phyloP scores from a whole-genome alignment of 1,140 invertebrate species.

The Trichomalopsis sarcophagae region DNA sequence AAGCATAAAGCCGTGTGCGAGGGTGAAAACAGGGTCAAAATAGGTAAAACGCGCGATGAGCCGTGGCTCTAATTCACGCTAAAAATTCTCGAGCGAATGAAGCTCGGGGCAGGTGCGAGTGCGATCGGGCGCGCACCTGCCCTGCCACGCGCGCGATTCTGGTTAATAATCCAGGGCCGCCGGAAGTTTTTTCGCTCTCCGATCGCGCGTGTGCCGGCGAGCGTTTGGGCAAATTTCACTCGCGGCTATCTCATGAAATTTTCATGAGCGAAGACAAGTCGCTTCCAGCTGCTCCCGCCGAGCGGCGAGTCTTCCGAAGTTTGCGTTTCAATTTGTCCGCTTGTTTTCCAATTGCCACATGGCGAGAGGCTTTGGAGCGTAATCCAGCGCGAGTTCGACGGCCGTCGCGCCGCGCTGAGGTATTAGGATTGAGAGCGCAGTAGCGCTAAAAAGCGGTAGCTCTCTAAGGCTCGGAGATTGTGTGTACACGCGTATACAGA shows the following conservation, averaged over 20 bases:
- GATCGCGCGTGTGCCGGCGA: neutral
- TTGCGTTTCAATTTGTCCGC: neutral
- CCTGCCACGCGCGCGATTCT: neutral
- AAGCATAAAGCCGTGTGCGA: neutral
- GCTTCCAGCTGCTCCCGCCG: neutral
- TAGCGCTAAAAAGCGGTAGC: neutral
- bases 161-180: conserved; percentile 19
- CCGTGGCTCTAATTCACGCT: neutral
- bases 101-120: neutral
- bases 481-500: too few relatives aligned
- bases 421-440: neutral
- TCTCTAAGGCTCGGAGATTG: too few relatives aligned
- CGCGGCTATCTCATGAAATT: conserved; percentile 28
- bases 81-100: neutral
- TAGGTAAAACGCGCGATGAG: neutral
- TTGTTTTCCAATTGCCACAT: neutral
- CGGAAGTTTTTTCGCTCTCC: conserved; percentile 23
- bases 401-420: too few relatives aligned
- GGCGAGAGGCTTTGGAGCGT: neutral
- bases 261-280: conserved; percentile 14
- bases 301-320: neutral
- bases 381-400: neutral
- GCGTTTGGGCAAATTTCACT: conserved; percentile 19
- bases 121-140: neutral
- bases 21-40: neutral